Evolutionary conservation across 2,797 vertebrate genomes (phyloP), one percentile per base, ranked within the genome.

Genomic region (Sphenopsis melanotis): DNA sequence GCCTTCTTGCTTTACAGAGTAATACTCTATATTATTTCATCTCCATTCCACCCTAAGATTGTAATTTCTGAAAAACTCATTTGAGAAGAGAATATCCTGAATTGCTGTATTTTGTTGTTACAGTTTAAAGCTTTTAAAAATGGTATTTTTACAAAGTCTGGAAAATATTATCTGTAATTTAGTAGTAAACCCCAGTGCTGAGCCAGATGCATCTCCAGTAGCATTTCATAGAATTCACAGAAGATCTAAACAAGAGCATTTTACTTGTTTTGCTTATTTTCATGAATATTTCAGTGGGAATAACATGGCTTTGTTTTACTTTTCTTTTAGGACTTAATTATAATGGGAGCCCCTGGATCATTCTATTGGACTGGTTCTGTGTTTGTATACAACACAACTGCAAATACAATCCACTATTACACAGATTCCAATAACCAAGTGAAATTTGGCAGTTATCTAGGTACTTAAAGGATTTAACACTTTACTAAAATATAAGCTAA

Each of bases 261-360:
- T 94, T 42, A 64, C 32, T 68, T 71, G 32, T 66, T 85, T 83
- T 87, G 27, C 59, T 56, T 83, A 34, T 91, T 63, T 82, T 72
- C 1, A 1, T 84, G n/a, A 94, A n/a, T 81, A 87, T 70, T 93
- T 93, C 66, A 42, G 17, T 71, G 64, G 59, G 3, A 86, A 57
- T 96, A 88, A 88, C 47, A 23, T 37, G 44, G 21, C 34, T 90
- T 52, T 95, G 30, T 75, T 94, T 90, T 89, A 55, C 94, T 96
- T 97, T 94, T 93, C 49, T 97, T 97, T 59, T 90, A 99, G 99
- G 98, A 99, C 94, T 98, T 99, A 97, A 98, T 99, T 94, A 98
- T 99, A 94, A 99, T 99, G 98, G 99, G 99, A 79, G 99, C 99
- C 37, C 99, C 99, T 5, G 99, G 99, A 94, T 98, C 99, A 3